Evolutionary conservation across 2,113 vertebrate species (phyloP).

Genomic region (Spilogale gracilis): DNA sequence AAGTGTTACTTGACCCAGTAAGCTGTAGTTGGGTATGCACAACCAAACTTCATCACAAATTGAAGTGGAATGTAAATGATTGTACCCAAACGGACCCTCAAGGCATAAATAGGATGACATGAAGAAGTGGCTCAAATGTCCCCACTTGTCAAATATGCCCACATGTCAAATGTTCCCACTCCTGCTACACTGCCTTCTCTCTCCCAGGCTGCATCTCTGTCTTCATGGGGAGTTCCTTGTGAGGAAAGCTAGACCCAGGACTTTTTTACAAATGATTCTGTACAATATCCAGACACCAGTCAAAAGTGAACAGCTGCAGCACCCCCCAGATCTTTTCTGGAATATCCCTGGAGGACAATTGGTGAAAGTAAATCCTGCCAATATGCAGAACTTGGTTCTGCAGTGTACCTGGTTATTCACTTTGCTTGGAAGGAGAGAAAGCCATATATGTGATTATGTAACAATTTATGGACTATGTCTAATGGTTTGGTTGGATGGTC

Average conservation of each 20-base stretch:
- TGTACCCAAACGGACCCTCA: background rate
- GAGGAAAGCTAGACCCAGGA: background rate
- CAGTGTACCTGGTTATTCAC: background rate
- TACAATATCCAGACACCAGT: background rate
- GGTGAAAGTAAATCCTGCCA: background rate
- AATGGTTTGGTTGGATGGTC: background rate
- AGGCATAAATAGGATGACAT: background rate
- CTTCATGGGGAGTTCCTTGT: background rate
- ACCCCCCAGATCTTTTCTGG: background rate
- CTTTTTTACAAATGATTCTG: background rate
- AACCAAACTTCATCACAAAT: background rate
- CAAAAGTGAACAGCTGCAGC: background rate
- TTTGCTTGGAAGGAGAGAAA: background rate
- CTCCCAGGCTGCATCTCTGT: background rate
- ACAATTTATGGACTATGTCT: background rate
- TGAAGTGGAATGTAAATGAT: background rate
- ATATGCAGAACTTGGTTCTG: background rate
- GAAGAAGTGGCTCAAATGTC: background rate
- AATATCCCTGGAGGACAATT: background rate
- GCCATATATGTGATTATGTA: background rate
- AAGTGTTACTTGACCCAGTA: background rate
- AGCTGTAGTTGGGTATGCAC: background rate
- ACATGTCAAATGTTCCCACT: background rate
- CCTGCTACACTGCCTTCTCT: background rate
- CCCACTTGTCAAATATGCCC: no score